Conservation (phyloP, 1,140 invertebrate genomes). For the Cardiocondyla obscurior region DNA sequence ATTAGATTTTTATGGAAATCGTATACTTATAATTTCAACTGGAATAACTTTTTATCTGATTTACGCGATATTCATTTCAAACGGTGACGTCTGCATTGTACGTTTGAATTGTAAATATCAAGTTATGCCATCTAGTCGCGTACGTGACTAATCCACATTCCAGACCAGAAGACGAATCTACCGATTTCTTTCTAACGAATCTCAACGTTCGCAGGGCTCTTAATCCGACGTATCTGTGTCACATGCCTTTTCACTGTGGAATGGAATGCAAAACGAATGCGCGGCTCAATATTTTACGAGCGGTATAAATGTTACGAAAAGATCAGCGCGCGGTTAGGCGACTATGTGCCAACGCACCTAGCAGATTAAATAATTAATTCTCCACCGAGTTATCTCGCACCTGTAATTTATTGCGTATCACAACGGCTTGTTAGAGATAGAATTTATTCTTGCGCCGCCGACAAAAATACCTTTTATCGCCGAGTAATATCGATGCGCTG, state of each 20-base stretch:
- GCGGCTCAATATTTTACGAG: slow-evolving; percentile 9
- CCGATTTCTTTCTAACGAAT: neutral
- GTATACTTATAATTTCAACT: neutral
- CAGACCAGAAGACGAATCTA: neutral
- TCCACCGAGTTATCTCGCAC: neutral
- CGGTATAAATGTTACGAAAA: neutral
- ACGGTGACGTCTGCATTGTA: neutral
- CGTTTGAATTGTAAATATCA: neutral
- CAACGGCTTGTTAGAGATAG: neutral
- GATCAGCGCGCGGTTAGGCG: neutral
- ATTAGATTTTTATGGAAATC: neutral
- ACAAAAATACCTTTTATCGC: neutral
- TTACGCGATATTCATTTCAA: neutral
- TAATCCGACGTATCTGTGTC: neutral
- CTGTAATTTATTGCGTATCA: neutral
- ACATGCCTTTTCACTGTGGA: neutral
- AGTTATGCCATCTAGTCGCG: neutral
- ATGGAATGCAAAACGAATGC: neutral
- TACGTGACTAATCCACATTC: neutral
- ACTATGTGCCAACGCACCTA: neutral
- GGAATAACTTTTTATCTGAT: neutral
- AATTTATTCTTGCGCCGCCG: neutral
- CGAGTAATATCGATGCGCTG: neutral
- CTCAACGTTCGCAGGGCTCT: neutral
- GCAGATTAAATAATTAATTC: neutral